These are phyloP conservation scores for Drosophila fungiperda DNA, from an alignment of 2,888 invertebrate genomes.

Conservation along the genomic window DNA sequence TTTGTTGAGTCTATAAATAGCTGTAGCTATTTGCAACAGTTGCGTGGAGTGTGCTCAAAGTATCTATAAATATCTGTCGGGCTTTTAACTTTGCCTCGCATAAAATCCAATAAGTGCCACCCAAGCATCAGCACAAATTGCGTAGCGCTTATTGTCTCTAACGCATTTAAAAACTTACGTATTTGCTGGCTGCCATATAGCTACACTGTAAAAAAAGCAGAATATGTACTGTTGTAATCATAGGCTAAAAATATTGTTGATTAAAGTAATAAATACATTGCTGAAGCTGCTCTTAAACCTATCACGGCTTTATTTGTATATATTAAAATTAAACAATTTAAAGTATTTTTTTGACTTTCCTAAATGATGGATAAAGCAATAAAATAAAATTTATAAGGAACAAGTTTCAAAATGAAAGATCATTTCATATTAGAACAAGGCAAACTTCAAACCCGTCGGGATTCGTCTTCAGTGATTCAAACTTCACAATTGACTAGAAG, in stretches of 20 bases:
- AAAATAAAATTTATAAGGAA: neutral
- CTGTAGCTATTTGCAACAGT: conserved; percentile 41
- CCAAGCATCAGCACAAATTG: conserved; percentile 60
- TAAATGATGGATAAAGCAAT: neutral
- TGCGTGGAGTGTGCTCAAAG: conserved; percentile 9
- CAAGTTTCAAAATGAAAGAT: neutral
- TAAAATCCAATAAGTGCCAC: conserved; percentile 74
- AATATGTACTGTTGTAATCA: neutral
- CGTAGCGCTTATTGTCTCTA: conserved; percentile 62
- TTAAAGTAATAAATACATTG: neutral
- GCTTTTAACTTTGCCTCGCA: conserved; percentile 38
- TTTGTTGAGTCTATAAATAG: conserved; percentile 42
- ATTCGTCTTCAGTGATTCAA: neutral
- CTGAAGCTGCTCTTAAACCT: no score
- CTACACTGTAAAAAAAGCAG: conserved; percentile 10
- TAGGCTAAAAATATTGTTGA: neutral
- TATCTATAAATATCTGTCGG: conserved; percentile 50
- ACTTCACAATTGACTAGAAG: neutral
- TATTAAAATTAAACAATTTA: neutral
- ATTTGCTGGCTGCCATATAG: neutral
- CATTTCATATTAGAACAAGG: neutral
- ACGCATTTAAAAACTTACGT: conserved; percentile 34
- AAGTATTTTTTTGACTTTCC: neutral
- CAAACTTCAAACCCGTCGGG: neutral
- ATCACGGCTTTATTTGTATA: neutral